Conservation (phyloP, 2,888 invertebrate species). For the Lasioglossum morio region DNA sequence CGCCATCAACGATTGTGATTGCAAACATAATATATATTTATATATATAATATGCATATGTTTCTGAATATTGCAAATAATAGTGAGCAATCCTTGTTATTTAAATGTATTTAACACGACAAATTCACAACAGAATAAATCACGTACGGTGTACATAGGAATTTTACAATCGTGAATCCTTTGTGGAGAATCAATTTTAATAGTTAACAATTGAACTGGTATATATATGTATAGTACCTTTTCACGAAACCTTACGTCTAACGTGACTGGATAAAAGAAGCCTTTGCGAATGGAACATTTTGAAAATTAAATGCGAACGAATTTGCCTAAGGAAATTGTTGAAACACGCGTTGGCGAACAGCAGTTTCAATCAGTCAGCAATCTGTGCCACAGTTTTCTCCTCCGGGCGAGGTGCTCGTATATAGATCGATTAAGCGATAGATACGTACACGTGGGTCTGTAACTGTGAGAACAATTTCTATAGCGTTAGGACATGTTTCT, state of each 20-base stretch:
- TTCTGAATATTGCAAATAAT: constrained; percentile 26
- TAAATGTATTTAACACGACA: constrained; percentile 53
- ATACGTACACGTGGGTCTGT: constrained; percentile 1
- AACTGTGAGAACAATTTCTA: constrained; percentile 35
- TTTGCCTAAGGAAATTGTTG: constrained; percentile 6
- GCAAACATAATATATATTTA: constrained; percentile 2
- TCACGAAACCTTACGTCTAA: constrained; percentile 17
- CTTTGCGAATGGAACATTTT: constrained; percentile 30
- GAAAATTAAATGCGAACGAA: constrained; percentile 13
- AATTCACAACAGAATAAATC: constrained; percentile 51
- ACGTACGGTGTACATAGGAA: constrained; percentile 27
- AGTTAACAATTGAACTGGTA: background rate
- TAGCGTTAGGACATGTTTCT: constrained; percentile 28
- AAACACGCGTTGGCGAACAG: constrained; percentile 13
- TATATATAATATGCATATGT: constrained; percentile 20
- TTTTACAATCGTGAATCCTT: constrained; percentile 17
- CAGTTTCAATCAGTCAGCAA: background rate
- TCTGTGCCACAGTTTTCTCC: constrained; percentile 19
- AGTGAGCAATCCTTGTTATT: constrained; percentile 24
- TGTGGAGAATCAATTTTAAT: background rate
- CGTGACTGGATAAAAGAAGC: background rate
- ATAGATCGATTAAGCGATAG: constrained; percentile 18
- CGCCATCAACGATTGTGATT: background rate
- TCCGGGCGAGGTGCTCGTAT: background rate
- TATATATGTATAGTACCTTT: background rate